These are phyloP conservation scores for Anabas testudineus DNA, from an alignment of 2,797 vertebrate genomes.

Conservation along the genomic window DNA sequence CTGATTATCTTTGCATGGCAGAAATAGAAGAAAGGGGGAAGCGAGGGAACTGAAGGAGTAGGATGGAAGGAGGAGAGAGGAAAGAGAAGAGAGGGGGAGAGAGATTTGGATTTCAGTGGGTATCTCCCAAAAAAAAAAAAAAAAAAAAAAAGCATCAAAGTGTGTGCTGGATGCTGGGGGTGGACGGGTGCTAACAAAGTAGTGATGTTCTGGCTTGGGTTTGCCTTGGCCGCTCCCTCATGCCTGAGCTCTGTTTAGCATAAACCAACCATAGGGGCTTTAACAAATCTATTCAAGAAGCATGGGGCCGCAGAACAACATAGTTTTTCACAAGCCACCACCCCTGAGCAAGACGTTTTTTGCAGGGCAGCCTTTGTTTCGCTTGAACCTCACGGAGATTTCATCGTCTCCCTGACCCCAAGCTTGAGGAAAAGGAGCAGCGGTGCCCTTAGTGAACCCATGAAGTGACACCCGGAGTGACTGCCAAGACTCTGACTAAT, in stretches of 20 bases:
- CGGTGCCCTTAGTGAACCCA: conserved; percentile 81
- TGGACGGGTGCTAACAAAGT: conserved; percentile 74
- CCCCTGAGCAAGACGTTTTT: conserved; percentile 85
- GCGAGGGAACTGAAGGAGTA: conserved; percentile 80
- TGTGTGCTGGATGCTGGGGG: conserved; percentile 77
- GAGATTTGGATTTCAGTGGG: conserved; percentile 87
- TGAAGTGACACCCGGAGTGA: conserved; percentile 83
- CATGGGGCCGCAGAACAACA: conserved; percentile 86
- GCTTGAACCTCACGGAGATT: conserved; percentile 84
- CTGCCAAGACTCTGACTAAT: conserved; percentile 79
- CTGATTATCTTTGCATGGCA: conserved; percentile 99
- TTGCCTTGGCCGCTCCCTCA: conserved; percentile 85
- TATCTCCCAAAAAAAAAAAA: conserved; percentile 85
- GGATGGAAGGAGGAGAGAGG: conserved; percentile 73
- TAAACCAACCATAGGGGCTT: conserved; percentile 91
- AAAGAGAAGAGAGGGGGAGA: conserved; percentile 53
- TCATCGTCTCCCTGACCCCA: conserved; percentile 80
- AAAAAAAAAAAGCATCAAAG: conserved; percentile 85
- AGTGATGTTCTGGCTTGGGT: conserved; percentile 87
- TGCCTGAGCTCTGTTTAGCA: conserved; percentile 89
- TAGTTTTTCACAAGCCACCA: conserved; percentile 88
- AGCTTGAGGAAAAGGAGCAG: conserved; percentile 70
- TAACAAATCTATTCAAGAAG: conserved; percentile 96
- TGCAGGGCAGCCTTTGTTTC: conserved; percentile 85
- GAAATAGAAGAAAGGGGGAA: conserved; percentile 89